Evolutionary conservation across 2,888 invertebrate genomes (phyloP).

Genomic region (Tipula unca): DNA sequence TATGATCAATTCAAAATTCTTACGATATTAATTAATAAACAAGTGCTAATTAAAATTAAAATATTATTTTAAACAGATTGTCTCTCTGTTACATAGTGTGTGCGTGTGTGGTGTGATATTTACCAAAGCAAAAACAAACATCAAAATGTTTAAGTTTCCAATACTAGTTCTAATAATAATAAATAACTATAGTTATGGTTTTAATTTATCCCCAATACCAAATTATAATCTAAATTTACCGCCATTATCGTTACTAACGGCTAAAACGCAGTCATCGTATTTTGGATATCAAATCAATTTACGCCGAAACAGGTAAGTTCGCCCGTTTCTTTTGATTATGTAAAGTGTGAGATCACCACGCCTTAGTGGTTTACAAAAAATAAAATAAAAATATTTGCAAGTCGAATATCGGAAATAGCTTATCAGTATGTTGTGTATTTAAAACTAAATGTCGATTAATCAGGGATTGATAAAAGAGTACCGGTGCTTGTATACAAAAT

Average conservation of each 20-base stretch:
- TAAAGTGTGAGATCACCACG: not conserved
- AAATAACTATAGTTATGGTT: conserved; percentile 26
- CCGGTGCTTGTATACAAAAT: not conserved
- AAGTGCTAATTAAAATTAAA: not conserved
- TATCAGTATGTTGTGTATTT: not conserved
- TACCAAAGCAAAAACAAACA: not conserved
- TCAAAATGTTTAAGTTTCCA: not conserved
- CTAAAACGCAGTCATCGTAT: conserved; percentile 33
- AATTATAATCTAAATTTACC: conserved; percentile 33
- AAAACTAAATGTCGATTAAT: not conserved
- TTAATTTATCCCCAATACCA: conserved; percentile 36
- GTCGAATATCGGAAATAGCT: not conserved
- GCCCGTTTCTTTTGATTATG: not conserved
- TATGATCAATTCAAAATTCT: not conserved
- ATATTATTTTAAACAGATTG: not conserved
- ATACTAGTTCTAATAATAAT: not conserved
- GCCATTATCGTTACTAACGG: conserved; percentile 28
- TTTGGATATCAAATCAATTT: conserved; percentile 37
- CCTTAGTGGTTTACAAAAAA: not conserved
- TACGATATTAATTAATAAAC: not conserved
- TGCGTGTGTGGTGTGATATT: not conserved
- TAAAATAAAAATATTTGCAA: not conserved
- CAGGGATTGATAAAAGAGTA: not conserved
- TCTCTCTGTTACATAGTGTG: not conserved
- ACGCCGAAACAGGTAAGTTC: conserved; percentile 34